Percentiles rank a stretch among this genome's conserved stretches.
These are phyloP conservation scores for Saccopteryx leptura DNA, from an alignment of 2,113 vertebrate genomes.

Conservation along the genomic window DNA sequence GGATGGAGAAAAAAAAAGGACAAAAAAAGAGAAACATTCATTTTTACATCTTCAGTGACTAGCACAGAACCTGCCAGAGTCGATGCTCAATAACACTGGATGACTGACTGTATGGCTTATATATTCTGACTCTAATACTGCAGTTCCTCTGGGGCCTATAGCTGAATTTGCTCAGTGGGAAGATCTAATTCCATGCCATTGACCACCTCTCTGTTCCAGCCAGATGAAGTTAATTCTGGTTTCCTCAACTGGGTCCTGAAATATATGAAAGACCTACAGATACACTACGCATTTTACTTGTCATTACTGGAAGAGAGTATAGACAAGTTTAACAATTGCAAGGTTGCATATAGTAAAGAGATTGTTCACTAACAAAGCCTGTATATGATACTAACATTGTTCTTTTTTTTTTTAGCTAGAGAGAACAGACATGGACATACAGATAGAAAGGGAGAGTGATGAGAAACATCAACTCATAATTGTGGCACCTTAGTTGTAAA, in stretches of 20 bases:
- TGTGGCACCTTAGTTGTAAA: too few relatives aligned
- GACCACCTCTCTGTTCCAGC: not conserved
- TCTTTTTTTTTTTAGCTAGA: not conserved
- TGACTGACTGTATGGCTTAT: not conserved
- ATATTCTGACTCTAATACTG: not conserved
- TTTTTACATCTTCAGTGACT: conserved; percentile 1
- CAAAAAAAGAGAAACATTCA: not conserved
- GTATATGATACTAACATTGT: not conserved
- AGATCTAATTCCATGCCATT: not conserved
- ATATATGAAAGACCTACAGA: conserved; percentile 18
- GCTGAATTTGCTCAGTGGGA: not conserved
- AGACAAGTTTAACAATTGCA: not conserved
- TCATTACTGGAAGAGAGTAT: not conserved
- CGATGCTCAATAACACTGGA: not conserved
- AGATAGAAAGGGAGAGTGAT: too few relatives aligned
- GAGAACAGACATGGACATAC: too few relatives aligned
- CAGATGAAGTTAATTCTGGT: not conserved
- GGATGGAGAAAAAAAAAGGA: too few relatives aligned
- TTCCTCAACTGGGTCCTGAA: not conserved
- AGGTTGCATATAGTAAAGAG: not conserved
- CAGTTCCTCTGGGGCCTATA: not conserved
- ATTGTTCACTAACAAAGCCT: not conserved
- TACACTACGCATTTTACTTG: not conserved
- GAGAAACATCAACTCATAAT: too few relatives aligned
- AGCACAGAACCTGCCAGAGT: not conserved